A percentile compares a stretch with the other conserved stretches of the same genome.
phyloP scores from a whole-genome alignment of 2,113 vertebrate species.

The Pungitius pungitius region DNA sequence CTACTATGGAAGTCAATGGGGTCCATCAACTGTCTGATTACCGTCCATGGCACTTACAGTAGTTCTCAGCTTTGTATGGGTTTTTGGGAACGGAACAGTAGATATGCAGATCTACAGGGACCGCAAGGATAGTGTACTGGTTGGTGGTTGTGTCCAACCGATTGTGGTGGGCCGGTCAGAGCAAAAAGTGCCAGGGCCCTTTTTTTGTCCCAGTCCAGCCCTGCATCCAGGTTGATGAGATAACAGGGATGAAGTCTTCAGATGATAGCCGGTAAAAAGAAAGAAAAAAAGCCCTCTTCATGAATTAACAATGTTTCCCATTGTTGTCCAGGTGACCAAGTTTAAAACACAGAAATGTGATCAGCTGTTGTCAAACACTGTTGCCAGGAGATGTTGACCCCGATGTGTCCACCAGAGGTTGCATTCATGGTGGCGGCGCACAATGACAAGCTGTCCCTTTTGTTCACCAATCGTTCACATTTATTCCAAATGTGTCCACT shows the following conservation, averaged over 20 bases:
- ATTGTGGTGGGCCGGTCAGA: too few relatives aligned
- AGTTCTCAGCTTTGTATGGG: too few relatives aligned
- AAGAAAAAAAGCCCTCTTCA: background rate
- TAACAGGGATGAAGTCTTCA: conserved; percentile 8
- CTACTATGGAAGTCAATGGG: too few relatives aligned
- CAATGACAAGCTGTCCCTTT: too few relatives aligned
- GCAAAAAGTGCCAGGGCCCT: too few relatives aligned
- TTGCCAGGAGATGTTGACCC: conserved; percentile 29
- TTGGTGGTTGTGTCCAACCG: too few relatives aligned
- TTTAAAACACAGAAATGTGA: conserved; percentile 46
- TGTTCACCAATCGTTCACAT: background rate
- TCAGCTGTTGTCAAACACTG: conserved; percentile 37
- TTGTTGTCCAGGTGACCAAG: conserved; percentile 35
- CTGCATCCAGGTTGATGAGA: background rate
- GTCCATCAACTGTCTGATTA: too few relatives aligned
- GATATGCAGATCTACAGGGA: too few relatives aligned
- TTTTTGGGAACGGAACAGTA: too few relatives aligned
- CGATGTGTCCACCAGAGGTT: conserved; percentile 18
- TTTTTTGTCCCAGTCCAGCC: too few relatives aligned
- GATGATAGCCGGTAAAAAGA: conserved; percentile 2
- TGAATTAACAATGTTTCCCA: conserved; percentile 45
- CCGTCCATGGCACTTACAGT: too few relatives aligned
- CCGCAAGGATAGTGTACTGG: too few relatives aligned
- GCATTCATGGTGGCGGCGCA: background rate
- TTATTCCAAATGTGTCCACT: background rate